Base-by-base conservation (phyloP, 1,140 invertebrate species). In the Homarus americanus region DNA sequence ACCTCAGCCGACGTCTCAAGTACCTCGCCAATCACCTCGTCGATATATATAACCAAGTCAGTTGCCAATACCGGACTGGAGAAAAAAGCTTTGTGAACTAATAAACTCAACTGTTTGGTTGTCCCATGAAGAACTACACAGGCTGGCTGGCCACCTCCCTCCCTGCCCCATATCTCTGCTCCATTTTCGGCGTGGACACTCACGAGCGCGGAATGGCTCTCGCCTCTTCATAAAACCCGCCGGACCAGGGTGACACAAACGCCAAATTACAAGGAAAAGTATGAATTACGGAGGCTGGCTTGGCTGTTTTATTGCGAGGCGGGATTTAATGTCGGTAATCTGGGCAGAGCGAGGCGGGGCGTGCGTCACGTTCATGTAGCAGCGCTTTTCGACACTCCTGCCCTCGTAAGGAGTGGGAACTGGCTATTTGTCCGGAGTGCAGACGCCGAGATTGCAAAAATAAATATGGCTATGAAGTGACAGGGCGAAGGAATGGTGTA, bases 211-310 rank as follows among this genome's bases (percentile, higher is more conserved):
- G 73, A 76, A 76, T 38, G 73, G 79, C 63, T 63, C 49, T 82
- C 53, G 79, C 79, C 79, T 82, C 79, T 82, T 82, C 79, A 82
- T 82, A 82, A 82, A 63, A 58, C 79, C 24, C 49, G 49, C 79
- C 79, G 79, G 49, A 69, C 44, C 40, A 34, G 78, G 41, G 78
- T 82, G 79, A 82, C 79, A 82, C 79, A 82, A 82, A 82, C 63
- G 79, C 79, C 79, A 82, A 82, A 82, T 82, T 82, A 82, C 79
- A 82, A 82, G 79, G 63, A 58, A 58, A 82, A 82, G 79, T 82
- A 58, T 82, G 79, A 82, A 58, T 82, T 82, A 82, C 79, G 34
- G 32, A 38, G 49, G 79, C 63, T 36, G 79, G 17, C 63, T 36
- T 53, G n/a, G n/a, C 79, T 82, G 79, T 63, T 82, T 82, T 82